These are phyloP conservation scores for Zenarchopterus dispar DNA, from an alignment of 2,797 vertebrate genomes.

Conservation along the genomic window DNA sequence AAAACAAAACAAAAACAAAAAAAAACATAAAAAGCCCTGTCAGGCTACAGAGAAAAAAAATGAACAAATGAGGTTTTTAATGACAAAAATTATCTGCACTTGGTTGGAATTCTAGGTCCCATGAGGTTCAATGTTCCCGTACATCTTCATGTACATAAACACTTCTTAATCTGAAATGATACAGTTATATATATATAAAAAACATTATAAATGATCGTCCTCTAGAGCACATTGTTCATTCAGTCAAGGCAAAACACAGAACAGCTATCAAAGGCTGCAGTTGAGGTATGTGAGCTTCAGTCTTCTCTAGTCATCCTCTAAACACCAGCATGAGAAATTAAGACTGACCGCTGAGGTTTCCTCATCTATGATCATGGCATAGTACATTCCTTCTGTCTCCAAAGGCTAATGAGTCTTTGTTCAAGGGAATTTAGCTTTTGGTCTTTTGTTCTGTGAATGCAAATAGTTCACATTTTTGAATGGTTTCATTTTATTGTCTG, in stretches of 20 bases:
- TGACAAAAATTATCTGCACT: conserved; percentile 55
- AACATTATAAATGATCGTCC: conserved; percentile 39
- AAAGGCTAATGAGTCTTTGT: conserved; percentile 13
- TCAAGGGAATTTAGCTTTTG: conserved; percentile 19
- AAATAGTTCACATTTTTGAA: not conserved
- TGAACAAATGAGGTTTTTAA: conserved; percentile 45
- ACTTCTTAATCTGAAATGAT: conserved; percentile 25
- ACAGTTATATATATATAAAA: conserved; percentile 24
- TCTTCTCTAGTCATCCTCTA: conserved; percentile 32
- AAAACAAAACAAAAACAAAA: too few relatives aligned
- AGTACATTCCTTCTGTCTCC: conserved; percentile 43
- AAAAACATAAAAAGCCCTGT: conserved; percentile 43
- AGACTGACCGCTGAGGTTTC: conserved; percentile 41
- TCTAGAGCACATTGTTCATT: conserved; percentile 51
- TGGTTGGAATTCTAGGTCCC: conserved; percentile 57
- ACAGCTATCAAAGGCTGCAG: conserved; percentile 58
- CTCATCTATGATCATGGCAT: conserved; percentile 37
- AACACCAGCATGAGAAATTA: conserved; percentile 38
- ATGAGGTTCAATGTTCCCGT: conserved; percentile 47
- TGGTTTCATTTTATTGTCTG: conserved; percentile 3
- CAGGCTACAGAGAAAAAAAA: conserved; percentile 54
- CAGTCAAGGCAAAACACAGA: conserved; percentile 63
- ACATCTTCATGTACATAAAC: conserved; percentile 43
- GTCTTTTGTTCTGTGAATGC: not conserved
- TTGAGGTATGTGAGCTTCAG: conserved; percentile 68